Conservation (phyloP, 2,888 invertebrate genomes). For the Epistrophe eligans region DNA sequence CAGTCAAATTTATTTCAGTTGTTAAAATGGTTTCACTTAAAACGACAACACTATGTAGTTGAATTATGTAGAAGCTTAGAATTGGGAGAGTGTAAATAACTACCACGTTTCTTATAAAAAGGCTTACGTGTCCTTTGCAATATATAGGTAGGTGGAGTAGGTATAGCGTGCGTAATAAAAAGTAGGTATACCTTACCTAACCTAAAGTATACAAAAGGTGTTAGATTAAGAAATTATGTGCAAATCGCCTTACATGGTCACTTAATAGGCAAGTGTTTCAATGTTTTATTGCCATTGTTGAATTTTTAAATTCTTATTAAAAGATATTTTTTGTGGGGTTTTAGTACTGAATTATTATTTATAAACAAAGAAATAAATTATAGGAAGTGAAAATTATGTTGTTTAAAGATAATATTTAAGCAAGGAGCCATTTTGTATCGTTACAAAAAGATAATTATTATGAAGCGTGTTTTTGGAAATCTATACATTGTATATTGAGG, state of each 20-base stretch:
- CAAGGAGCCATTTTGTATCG: too few relatives aligned
- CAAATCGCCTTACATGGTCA: constrained; percentile 53
- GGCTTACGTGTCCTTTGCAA: constrained; percentile 19
- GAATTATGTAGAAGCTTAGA: neutral
- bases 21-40: constrained; percentile 27
- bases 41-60: neutral
- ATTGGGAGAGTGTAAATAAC: constrained; percentile 42
- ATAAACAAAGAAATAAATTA: too few relatives aligned
- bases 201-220: constrained; percentile 48
- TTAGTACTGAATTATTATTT: too few relatives aligned
- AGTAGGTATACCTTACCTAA: neutral
- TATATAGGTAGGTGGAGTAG: constrained; percentile 32
- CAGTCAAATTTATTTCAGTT: constrained; percentile 26
- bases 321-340: neutral
- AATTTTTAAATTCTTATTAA: neutral
- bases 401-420: too few relatives aligned
- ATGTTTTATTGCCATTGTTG: neutral
- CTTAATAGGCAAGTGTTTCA: constrained; percentile 12
- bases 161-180: constrained; percentile 71
- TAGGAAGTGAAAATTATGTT: too few relatives aligned
- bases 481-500: too few relatives aligned
- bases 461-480: too few relatives aligned
- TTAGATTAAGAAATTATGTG: constrained; percentile 71
- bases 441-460: too few relatives aligned
- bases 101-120: constrained; percentile 47